Evolutionary conservation across 2,113 vertebrate species (phyloP), one percentile per base, ranked within the genome.

Genomic region (Pica pica): DNA sequence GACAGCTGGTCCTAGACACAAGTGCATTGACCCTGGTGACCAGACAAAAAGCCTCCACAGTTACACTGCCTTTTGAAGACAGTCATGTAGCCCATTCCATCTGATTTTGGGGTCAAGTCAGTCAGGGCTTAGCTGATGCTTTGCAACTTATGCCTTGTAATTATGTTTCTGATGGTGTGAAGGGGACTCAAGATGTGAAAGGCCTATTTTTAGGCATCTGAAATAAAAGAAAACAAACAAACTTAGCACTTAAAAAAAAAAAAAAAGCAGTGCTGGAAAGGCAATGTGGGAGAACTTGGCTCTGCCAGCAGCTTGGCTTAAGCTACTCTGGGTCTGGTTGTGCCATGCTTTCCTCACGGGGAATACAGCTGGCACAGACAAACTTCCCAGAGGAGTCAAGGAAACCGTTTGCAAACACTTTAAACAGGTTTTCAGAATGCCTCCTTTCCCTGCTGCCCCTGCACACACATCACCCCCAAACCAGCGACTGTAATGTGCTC

Each of bases 181-280:
- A 80, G 28, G 31, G 21, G 7, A 49, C 37, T 57, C 19, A 39
- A 76, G 44, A 91, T 79, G 41, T 33, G 21, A 65, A 61, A 84
- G 53, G 7, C 5, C 41, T 95, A 85, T 87, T 93, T 93, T 93
- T 82, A 87, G 67, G 37, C 53, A 59, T 39, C 41, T 63, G 35
- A 95, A 94, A 83, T 41, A 85, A 94, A 95, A 74, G 50, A 94
- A 95, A 90, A 76, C 30, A 71, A 94, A 79, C 33, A 80, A 69
- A 81, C 15, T 37, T 59, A 74, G 37, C 22, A 76, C 30, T 4
- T 44, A 0, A 15, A 16, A 35, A 20, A 30, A 26, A 10, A 19
- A 10, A 13, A 14, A 15, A 21, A 61, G 41, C 13, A 70, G 22
- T 6, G 35, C 30, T 92, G 59, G 75, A 78, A 95, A 74, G 52